phyloP scores from a whole-genome alignment of 2,797 vertebrate genomes.

The Sebastes trivittatus region DNA sequence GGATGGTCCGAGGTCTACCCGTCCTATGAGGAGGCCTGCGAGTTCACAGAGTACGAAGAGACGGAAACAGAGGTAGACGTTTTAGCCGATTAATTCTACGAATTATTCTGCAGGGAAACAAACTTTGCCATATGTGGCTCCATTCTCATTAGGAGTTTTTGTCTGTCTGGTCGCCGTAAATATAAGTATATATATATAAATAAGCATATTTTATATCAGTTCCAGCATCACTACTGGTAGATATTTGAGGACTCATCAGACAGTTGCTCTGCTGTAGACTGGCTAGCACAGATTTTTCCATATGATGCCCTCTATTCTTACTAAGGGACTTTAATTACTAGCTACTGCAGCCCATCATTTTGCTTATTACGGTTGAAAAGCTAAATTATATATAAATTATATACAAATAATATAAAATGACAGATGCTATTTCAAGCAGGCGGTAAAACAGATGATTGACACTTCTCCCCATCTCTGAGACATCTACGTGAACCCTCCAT shows the following conservation, averaged over 20 bases:
- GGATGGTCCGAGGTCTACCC: constrained; percentile 86
- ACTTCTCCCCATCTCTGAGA: not conserved
- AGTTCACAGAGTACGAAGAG: constrained; percentile 74
- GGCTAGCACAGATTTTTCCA: not conserved
- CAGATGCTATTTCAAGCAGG: not conserved
- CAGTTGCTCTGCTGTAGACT: not conserved
- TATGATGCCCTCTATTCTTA: not conserved
- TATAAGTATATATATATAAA: not conserved
- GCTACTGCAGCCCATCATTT: not conserved
- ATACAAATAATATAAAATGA: not conserved
- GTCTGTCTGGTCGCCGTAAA: not conserved
- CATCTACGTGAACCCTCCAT: not conserved
- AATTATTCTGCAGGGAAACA: not conserved
- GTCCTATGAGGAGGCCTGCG: constrained; percentile 82
- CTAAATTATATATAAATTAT: too few species aligned
- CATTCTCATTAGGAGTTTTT: not conserved
- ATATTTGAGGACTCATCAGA: not conserved
- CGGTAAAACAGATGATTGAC: not conserved
- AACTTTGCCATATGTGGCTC: not conserved
- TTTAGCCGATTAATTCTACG: not conserved
- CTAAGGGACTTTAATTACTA: not conserved
- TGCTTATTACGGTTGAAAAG: not conserved
- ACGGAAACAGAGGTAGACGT: constrained; percentile 79
- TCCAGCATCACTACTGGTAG: not conserved
- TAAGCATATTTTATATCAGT: not conserved